Evolutionary conservation across 2,797 vertebrate genomes (phyloP), one percentile per base, ranked within the genome.

Genomic region (Champsocephalus gunnari): DNA sequence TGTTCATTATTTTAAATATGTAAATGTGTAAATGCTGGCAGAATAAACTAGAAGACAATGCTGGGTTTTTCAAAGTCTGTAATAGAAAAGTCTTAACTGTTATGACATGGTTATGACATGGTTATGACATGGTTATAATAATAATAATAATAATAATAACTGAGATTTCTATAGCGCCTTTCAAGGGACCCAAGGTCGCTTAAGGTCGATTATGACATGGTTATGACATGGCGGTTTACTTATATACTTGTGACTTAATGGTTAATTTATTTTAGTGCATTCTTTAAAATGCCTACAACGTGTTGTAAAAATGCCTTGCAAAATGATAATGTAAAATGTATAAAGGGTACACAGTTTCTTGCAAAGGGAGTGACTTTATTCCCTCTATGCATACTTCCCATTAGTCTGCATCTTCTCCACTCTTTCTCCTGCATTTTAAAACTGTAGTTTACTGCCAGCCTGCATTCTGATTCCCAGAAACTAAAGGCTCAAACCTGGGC

Each of bases 401-500:
- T 88, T 88, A 87, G 71, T 57, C 79, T 54, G 66, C 69, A 7
- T 69, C 66, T 77, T 28, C 5, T 66, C 11, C 56, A 24, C 78
- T 77, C 54, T 5, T 59, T 50, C 70, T 49, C 76, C 75, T 75
- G 64, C 61, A 48, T 71, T 77, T 73, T 77, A 83, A 73, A 70
- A 77, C 79, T 12, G 38, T 73, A 38, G 76, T 89, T 89, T 88
- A 84, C 77, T 70, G 80, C 85, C 59, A 41, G 62, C 62, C 50
- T 32, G 80, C 75, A 77, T 62, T 59, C 74, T 91, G 87, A 88
- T 80, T 79, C 76, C 70, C 71, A 66, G 70, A 79, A 69, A 66
- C 67, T 38, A 51, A 59, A 59, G 59, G 64, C 63, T 80, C 34
- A 58, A 71, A 49, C 69, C 43, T 8, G 24, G 60, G 54, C 69